Evolutionary conservation across 2,113 vertebrate genomes (phyloP).

Genomic region (Drymodes brunneopygia): DNA sequence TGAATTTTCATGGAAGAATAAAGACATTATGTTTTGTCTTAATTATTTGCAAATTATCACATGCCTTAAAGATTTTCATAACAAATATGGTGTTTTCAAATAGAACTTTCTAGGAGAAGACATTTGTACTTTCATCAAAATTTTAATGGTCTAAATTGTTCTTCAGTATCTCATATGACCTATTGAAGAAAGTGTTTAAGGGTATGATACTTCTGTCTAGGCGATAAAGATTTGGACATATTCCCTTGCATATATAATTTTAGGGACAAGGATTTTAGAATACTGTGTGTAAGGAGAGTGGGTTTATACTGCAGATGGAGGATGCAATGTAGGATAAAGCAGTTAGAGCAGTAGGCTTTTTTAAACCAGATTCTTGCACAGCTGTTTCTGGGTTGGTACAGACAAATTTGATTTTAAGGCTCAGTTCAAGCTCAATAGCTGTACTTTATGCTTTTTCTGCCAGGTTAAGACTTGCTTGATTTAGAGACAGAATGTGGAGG

Average conservation of each 20-base stretch:
- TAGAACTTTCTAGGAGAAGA: background rate
- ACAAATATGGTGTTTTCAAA: background rate
- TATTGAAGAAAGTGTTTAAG: background rate
- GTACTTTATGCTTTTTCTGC: background rate
- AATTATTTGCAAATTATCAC: background rate
- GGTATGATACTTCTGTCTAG: background rate
- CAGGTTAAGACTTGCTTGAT: background rate
- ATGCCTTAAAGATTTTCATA: background rate
- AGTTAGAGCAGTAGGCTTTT: background rate
- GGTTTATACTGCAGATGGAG: background rate
- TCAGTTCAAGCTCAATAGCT: background rate
- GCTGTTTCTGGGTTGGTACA: background rate
- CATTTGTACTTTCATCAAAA: background rate
- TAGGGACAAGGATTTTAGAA: background rate
- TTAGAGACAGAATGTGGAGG: background rate
- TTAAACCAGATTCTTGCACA: background rate
- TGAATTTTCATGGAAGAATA: background rate
- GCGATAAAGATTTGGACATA: background rate
- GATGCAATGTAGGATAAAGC: background rate
- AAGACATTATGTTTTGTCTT: background rate
- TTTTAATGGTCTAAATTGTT: background rate
- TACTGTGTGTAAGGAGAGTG: fast-evolving
- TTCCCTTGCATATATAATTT: background rate
- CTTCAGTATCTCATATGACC: background rate
- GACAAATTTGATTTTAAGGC: background rate